Evolutionary conservation across 2,797 vertebrate species (phyloP).

Genomic region (Enteromius mattozi): DNA sequence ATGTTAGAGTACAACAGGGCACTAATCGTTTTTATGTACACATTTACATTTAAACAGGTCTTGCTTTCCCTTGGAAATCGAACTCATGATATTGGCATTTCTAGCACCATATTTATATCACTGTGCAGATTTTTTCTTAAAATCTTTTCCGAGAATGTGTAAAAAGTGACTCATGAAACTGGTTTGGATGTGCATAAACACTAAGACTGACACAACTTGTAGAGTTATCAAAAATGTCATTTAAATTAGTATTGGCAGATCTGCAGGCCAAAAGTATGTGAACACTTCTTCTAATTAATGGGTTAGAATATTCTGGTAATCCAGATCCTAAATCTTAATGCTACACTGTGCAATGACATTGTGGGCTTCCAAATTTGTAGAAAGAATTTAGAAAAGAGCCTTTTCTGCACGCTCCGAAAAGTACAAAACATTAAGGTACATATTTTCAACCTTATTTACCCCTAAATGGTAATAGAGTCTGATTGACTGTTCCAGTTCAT

Average conservation of each 20-base stretch:
- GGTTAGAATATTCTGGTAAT: background rate
- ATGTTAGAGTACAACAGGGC: background rate
- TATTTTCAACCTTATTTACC: background rate
- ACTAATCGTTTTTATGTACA: background rate
- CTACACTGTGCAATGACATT: background rate
- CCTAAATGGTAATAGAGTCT: background rate
- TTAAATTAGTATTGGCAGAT: background rate
- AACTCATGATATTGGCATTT: background rate
- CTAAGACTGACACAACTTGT: background rate
- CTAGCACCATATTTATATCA: background rate
- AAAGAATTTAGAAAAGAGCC: background rate
- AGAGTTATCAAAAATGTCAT: background rate
- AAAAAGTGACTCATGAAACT: background rate
- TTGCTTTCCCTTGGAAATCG: background rate
- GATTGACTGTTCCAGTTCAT: background rate
- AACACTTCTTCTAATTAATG: background rate
- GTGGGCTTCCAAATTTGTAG: background rate
- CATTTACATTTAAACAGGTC: background rate
- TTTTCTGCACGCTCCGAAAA: background rate
- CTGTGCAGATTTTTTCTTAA: background rate
- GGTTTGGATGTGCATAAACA: background rate
- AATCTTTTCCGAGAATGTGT: background rate
- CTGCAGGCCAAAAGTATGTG: background rate
- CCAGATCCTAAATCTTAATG: slow-evolving; percentile 17
- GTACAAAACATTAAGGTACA: background rate